Percentiles rank a stretch among this genome's conserved stretches.
Conservation (phyloP, 2,113 vertebrate genomes). For the Cinclus mexicanus region DNA sequence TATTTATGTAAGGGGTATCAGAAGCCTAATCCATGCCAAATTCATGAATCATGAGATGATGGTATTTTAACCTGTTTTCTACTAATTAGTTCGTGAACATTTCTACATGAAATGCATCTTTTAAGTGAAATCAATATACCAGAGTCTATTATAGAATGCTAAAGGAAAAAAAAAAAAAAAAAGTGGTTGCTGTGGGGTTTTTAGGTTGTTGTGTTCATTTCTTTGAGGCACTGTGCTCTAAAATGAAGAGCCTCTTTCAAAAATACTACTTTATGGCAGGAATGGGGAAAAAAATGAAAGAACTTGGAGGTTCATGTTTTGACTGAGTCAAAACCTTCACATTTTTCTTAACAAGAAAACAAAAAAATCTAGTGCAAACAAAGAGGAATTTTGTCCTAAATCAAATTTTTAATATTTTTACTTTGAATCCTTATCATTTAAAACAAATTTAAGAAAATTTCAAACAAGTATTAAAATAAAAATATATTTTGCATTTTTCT, state of each 20-base stretch:
- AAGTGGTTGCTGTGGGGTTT: neutral
- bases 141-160: neutral
- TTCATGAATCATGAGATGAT: neutral
- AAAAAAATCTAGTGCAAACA: accelerated
- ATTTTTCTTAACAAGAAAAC: neutral
- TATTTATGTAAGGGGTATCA: neutral
- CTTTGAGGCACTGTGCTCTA: neutral
- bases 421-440: neutral
- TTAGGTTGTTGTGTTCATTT: neutral
- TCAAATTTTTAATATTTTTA: neutral
- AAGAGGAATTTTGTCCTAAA: neutral
- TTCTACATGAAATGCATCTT: neutral
- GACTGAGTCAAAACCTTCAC: neutral
- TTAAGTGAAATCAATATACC: neutral
- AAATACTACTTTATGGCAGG: neutral
- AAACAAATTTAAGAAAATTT: neutral
- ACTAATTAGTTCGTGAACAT: neutral
- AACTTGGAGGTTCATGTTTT: neutral
- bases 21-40: neutral
- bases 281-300: neutral
- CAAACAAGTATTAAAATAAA: neutral
- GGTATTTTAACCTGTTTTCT: neutral
- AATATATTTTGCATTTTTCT: accelerated
- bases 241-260: neutral
- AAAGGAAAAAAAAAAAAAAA: neutral